phyloP scores from a whole-genome alignment of 2,113 vertebrate genomes.

The Odobenus rosmarus region DNA sequence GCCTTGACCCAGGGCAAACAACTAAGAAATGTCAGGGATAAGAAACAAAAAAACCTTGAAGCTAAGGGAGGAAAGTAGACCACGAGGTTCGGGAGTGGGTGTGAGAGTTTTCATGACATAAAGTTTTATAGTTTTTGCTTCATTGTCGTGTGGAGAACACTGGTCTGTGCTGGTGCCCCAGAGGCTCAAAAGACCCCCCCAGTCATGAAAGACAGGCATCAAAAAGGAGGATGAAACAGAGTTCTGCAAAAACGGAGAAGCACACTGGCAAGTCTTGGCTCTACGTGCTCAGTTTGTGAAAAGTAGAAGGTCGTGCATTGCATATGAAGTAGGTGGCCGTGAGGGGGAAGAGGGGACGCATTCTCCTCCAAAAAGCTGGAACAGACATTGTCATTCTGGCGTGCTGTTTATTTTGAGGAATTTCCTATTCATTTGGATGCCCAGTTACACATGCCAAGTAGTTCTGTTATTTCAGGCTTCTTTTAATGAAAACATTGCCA shows the following conservation, averaged over 20 bases:
- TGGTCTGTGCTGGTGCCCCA: neutral
- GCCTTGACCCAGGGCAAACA: neutral
- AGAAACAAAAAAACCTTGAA: neutral
- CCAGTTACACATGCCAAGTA: constrained; percentile 20
- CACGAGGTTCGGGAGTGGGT: neutral
- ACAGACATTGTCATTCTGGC: neutral
- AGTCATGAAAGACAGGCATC: neutral
- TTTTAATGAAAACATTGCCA: constrained; percentile 35
- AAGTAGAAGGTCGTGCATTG: fast-evolving
- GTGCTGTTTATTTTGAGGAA: neutral
- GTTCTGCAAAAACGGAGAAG: neutral
- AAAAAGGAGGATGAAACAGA: fast-evolving
- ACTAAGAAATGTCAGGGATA: neutral
- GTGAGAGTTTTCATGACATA: neutral
- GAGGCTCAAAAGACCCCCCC: neutral
- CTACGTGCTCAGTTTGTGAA: neutral
- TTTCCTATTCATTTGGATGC: constrained; percentile 28
- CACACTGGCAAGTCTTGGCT: neutral
- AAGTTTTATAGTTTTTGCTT: neutral
- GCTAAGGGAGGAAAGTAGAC: neutral
- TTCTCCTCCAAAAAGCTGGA: neutral
- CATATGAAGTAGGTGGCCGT: neutral
- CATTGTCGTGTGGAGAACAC: neutral
- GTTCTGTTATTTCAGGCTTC: constrained; percentile 4
- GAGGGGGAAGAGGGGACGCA: neutral